A percentile compares a stretch with the other conserved stretches of the same genome.
phyloP scores from a whole-genome alignment of 2,113 vertebrate species.

The Sander vitreus region DNA sequence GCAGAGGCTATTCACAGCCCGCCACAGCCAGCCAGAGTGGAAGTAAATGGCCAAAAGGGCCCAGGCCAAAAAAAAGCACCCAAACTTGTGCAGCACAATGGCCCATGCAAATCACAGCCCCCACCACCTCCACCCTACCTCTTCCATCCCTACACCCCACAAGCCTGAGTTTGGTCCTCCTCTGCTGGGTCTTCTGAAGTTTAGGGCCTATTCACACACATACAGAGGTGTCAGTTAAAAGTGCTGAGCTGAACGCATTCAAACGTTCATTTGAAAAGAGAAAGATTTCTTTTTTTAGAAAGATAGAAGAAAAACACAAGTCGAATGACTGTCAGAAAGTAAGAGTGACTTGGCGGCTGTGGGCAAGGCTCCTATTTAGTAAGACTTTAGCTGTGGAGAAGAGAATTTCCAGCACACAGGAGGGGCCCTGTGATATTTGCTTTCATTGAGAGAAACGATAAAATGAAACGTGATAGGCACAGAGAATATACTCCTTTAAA shows the following conservation, averaged over 20 bases:
- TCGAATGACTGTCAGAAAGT: conserved; percentile 72
- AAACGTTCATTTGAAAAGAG: conserved; percentile 68
- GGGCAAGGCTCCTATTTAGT: conserved; percentile 35
- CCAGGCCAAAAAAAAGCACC: conserved; percentile 86
- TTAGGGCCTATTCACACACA: conserved; percentile 81
- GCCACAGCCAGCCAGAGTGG: conserved; percentile 90
- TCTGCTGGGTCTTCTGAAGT: conserved; percentile 83
- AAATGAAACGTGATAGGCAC: conserved; percentile 38
- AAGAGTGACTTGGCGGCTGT: conserved; percentile 58
- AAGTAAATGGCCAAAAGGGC: conserved; percentile 89
- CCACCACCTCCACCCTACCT: conserved; percentile 71
- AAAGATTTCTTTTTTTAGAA: conserved; percentile 68
- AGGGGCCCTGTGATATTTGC: conserved; percentile 32
- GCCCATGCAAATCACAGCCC: conserved; percentile 87
- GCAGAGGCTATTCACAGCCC: conserved; percentile 87
- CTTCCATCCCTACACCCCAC: conserved; percentile 65
- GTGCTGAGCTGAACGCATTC: conserved; percentile 78
- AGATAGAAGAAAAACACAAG: conserved; percentile 75
- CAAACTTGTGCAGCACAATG: conserved; percentile 89
- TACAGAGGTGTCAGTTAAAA: conserved; percentile 84
- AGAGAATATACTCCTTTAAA: conserved; percentile 25
- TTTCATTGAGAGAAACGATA: conserved; percentile 18
- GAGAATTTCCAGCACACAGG: conserved; percentile 38
- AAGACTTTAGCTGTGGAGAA: conserved; percentile 19
- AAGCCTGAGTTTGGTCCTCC: conserved; percentile 70